A percentile compares a stretch with the other conserved stretches of the same genome.
Conservation (phyloP, 2,888 invertebrate species). For the Silvanus unidentatus region DNA sequence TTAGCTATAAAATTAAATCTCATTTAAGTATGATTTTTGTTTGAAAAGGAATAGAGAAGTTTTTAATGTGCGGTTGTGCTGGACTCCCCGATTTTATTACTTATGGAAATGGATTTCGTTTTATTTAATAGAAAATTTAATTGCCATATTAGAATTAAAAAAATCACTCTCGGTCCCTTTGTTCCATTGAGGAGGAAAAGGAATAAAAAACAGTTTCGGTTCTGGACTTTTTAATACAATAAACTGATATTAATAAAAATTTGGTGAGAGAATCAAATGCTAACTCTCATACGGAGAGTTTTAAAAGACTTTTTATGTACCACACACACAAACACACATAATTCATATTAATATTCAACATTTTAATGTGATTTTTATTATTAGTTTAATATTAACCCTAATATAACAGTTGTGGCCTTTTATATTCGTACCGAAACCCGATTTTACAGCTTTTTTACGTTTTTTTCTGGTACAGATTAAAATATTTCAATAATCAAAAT, state of each 20-base stretch:
- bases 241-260: constrained; percentile 36
- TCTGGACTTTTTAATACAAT: constrained; percentile 30
- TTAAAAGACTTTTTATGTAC: constrained; percentile 33
- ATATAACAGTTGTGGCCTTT: background rate
- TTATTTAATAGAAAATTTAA: constrained; percentile 37
- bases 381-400: constrained; percentile 21
- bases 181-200: constrained; percentile 27
- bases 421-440: no score
- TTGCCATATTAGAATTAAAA: constrained; percentile 29
- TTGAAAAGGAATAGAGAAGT: no score
- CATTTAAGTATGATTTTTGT: background rate
- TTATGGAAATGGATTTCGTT: constrained; percentile 31
- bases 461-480: no score
- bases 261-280: constrained; percentile 15
- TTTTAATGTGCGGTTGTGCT: no score
- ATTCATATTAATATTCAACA: constrained; percentile 36
- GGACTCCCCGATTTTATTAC: background rate
- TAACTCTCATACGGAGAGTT: no score
- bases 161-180: constrained; percentile 28
- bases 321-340: constrained; percentile 33
- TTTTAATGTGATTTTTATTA: constrained; percentile 37
- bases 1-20: constrained; percentile 3
- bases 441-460: no score
- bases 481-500: no score
- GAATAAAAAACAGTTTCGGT: constrained; percentile 13